phyloP scores from a whole-genome alignment of 2,113 vertebrate genomes.

The Vireo altiloquus region DNA sequence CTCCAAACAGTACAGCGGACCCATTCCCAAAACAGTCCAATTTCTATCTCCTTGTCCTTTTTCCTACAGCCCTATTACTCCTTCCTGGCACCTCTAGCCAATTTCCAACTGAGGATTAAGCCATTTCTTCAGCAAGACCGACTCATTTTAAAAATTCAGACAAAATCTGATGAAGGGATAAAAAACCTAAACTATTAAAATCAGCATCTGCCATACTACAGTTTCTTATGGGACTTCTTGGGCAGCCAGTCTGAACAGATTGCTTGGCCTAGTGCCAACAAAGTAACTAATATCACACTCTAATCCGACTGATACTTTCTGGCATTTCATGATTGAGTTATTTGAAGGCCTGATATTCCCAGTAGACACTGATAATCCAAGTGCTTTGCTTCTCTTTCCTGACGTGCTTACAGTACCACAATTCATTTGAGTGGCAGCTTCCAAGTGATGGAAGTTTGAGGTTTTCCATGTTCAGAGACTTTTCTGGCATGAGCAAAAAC shows the following conservation, averaged over 20 bases:
- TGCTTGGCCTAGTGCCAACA: background rate
- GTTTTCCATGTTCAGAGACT: background rate
- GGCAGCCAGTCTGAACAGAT: background rate
- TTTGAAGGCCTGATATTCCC: background rate
- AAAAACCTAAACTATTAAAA: background rate
- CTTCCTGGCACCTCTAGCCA: background rate
- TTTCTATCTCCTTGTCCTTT: background rate
- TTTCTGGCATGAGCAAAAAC: conserved; percentile 3
- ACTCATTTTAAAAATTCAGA: background rate
- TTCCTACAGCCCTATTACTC: background rate
- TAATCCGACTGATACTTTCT: background rate
- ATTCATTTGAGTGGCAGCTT: background rate
- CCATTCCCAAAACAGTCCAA: background rate
- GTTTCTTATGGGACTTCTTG: background rate
- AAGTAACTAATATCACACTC: background rate
- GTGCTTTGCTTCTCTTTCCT: background rate
- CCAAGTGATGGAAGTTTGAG: background rate
- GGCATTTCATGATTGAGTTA: background rate
- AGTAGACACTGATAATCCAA: background rate
- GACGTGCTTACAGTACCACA: background rate
- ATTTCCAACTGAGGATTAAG: background rate
- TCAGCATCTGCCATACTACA: background rate
- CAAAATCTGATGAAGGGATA: background rate
- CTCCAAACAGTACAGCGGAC: background rate
- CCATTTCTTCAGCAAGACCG: background rate